Conservation (phyloP, 2,113 vertebrate genomes). For the Tyrannus savana region DNA sequence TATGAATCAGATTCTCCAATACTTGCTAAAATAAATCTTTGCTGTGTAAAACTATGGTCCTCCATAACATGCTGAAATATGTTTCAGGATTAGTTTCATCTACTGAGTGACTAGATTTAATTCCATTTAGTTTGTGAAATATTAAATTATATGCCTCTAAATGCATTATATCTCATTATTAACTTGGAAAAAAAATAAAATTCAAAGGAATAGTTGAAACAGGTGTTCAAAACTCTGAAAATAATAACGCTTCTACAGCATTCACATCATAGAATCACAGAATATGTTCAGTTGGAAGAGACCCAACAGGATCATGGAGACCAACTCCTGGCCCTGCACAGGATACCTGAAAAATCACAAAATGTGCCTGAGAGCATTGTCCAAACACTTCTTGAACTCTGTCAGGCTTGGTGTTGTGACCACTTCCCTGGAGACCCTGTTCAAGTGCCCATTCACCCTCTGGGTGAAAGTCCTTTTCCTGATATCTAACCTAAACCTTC, state of each 20-base stretch:
- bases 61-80: background rate
- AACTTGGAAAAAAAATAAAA: background rate
- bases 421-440: background rate
- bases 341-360: background rate
- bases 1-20: background rate
- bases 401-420: background rate
- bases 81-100: background rate
- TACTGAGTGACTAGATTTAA: background rate
- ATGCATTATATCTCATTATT: background rate
- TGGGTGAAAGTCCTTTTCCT: background rate
- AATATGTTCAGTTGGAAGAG: background rate
- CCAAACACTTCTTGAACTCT: background rate
- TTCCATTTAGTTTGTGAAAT: background rate
- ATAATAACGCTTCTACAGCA: background rate
- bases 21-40: background rate
- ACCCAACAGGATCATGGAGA: background rate
- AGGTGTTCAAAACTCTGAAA: background rate
- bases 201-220: background rate
- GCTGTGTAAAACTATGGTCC: background rate
- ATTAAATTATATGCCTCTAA: background rate
- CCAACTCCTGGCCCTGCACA: background rate
- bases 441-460: background rate
- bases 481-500: background rate
- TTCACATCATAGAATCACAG: background rate
- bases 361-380: background rate